A percentile compares a stretch with the other conserved stretches of the same genome.
phyloP scores from a whole-genome alignment of 2,888 invertebrate genomes.

The Yponomeuta sedellus region DNA sequence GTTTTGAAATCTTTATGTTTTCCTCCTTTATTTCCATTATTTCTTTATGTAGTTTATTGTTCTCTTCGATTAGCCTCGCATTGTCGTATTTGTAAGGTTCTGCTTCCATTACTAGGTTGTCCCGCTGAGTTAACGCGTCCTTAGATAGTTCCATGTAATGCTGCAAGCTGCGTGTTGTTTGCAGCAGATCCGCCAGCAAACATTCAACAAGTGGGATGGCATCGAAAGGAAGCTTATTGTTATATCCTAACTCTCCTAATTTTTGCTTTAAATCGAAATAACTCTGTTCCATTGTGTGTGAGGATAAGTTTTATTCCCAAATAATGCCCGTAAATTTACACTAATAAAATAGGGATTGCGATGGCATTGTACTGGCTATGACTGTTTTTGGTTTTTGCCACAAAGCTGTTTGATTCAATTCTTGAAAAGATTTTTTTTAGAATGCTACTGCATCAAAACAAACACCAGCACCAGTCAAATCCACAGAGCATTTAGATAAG shows the following conservation, averaged over 20 bases:
- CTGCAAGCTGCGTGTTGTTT: slow-evolving; percentile 91
- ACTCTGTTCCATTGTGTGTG: slow-evolving; percentile 52
- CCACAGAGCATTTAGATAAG: too few relatives aligned
- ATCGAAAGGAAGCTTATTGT: slow-evolving; percentile 83
- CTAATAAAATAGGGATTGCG: too few relatives aligned
- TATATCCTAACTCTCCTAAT: slow-evolving; percentile 89
- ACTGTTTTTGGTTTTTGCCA: too few relatives aligned
- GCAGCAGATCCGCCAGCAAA: slow-evolving; percentile 87
- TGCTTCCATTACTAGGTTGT: slow-evolving; percentile 80
- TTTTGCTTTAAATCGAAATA: slow-evolving; percentile 78
- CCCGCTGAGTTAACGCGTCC: slow-evolving; percentile 82
- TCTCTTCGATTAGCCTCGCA: slow-evolving; percentile 83
- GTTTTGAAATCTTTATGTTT: slow-evolving; percentile 74
- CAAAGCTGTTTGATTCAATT: neutral
- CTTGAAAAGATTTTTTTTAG: neutral
- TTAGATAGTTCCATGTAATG: slow-evolving; percentile 87
- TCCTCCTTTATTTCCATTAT: slow-evolving; percentile 80
- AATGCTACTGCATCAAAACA: neutral
- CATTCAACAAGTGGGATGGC: slow-evolving; percentile 88
- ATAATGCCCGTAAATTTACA: neutral
- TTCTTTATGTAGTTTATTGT: slow-evolving; percentile 83
- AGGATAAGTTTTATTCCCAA: neutral
- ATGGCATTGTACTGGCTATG: too few relatives aligned
- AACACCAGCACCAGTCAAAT: too few relatives aligned
- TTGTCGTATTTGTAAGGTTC: slow-evolving; percentile 90